Percentiles rank a stretch among this genome's conserved stretches.
These are phyloP conservation scores for Gymnopithys bicolor DNA, from an alignment of 2,797 vertebrate species.

Conservation along the genomic window DNA sequence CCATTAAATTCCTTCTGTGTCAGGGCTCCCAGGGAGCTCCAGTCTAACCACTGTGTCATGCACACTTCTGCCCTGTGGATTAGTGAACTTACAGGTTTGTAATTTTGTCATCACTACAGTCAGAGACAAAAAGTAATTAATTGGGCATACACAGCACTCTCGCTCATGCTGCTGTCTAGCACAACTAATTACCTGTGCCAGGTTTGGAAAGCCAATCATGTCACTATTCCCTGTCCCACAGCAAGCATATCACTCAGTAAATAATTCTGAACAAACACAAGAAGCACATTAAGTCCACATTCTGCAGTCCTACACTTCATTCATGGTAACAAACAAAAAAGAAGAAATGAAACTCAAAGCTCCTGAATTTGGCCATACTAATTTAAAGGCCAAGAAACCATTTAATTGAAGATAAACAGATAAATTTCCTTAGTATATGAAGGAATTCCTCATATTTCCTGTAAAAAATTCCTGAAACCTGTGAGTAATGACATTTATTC, in stretches of 20 bases:
- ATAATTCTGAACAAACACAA: conserved; percentile 11
- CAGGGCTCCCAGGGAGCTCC: background rate
- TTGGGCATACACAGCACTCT: background rate
- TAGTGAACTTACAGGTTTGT: background rate
- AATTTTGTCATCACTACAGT: background rate
- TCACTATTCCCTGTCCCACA: background rate
- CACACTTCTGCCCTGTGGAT: background rate
- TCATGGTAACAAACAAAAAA: background rate
- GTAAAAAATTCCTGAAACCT: background rate
- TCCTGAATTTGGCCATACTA: background rate
- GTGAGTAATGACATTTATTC: background rate
- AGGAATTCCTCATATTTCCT: background rate
- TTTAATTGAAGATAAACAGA: background rate
- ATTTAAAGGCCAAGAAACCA: background rate
- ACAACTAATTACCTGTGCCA: conserved; percentile 5
- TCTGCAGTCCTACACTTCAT: background rate
- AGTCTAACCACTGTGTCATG: background rate
- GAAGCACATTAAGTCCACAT: background rate
- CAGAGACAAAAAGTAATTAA: conserved; percentile 8
- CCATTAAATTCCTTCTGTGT: background rate
- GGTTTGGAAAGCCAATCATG: background rate
- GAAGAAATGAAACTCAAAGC: background rate
- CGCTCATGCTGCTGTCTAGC: background rate
- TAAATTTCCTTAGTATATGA: background rate
- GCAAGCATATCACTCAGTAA: background rate